phyloP scores from a whole-genome alignment of 2,888 invertebrate species.

The Pristionchus japonicus region DNA sequence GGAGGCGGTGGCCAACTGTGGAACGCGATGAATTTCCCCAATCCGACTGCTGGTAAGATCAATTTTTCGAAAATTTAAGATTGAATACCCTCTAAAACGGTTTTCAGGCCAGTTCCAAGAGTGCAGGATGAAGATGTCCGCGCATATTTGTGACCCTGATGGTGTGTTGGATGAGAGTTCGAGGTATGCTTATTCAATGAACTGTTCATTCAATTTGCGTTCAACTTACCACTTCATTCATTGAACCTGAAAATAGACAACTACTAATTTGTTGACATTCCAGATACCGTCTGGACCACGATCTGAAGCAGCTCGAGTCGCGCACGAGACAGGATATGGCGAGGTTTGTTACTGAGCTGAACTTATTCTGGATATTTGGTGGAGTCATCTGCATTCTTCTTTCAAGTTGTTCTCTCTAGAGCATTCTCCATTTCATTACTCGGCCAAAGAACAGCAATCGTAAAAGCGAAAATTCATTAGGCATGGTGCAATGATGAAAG shows the following conservation, averaged over 20 bases:
- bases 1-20: conserved; percentile 50
- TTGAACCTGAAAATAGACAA: too few relatives aligned
- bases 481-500: too few relatives aligned
- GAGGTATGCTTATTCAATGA: conserved; percentile 15
- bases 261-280: not conserved
- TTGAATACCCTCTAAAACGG: not conserved
- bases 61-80: not conserved
- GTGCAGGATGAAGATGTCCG: conserved; percentile 62
- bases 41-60: conserved; percentile 62
- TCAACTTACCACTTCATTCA: not conserved
- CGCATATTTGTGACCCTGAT: conserved; percentile 72
- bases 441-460: too few relatives aligned
- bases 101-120: conserved; percentile 54
- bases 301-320: conserved; percentile 66
- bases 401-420: too few relatives aligned
- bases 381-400: too few relatives aligned
- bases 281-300: conserved; percentile 69
- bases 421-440: too few relatives aligned
- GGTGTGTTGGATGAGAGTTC: conserved; percentile 65
- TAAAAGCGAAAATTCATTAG: too few relatives aligned
- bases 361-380: not conserved
- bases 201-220: not conserved
- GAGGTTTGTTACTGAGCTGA: not conserved
- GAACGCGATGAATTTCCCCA: conserved; percentile 69
- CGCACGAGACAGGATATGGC: conserved; percentile 63